Evolutionary conservation across 1,140 invertebrate genomes (phyloP).

Genomic region (Parasteatoda tepidariorum): DNA sequence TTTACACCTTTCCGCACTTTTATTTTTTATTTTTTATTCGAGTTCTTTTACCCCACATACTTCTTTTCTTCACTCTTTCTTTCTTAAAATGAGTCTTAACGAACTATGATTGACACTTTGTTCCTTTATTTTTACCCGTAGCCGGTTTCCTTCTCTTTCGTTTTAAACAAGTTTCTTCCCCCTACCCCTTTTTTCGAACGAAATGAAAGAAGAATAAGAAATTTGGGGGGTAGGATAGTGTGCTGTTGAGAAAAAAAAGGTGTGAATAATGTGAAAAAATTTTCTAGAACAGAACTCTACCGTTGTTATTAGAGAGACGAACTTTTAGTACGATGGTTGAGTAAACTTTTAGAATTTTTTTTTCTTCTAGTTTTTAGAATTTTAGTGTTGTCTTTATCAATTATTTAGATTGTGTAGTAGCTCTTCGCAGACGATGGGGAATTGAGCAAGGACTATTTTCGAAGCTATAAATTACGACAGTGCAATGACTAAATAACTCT

Average conservation of each 20-base stretch:
- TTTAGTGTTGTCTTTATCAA: conserved; percentile 56
- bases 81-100: conserved; percentile 53
- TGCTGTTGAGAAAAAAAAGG: conserved; percentile 7
- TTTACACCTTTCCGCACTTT: neutral
- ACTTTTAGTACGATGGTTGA: conserved; percentile 25
- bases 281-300: neutral
- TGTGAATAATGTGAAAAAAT: conserved; percentile 29
- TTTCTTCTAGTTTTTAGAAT: conserved; percentile 15
- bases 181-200: neutral
- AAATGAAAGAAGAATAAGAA: too few relatives aligned
- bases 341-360: conserved; percentile 46
- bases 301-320: conserved; percentile 45
- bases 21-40: neutral
- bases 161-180: neutral
- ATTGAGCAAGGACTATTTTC: too few relatives aligned
- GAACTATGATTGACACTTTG: conserved; percentile 58
- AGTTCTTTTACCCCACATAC: neutral
- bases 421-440: too few relatives aligned
- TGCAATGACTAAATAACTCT: too few relatives aligned
- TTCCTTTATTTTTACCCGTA: neutral
- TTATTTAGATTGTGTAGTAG: conserved; percentile 56
- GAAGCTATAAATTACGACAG: too few relatives aligned
- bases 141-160: neutral
- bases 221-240: neutral
- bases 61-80: conserved; percentile 7